These are phyloP conservation scores for Drosophila biarmipes DNA, from an alignment of 1,140 invertebrate genomes.

Conservation along the genomic window DNA sequence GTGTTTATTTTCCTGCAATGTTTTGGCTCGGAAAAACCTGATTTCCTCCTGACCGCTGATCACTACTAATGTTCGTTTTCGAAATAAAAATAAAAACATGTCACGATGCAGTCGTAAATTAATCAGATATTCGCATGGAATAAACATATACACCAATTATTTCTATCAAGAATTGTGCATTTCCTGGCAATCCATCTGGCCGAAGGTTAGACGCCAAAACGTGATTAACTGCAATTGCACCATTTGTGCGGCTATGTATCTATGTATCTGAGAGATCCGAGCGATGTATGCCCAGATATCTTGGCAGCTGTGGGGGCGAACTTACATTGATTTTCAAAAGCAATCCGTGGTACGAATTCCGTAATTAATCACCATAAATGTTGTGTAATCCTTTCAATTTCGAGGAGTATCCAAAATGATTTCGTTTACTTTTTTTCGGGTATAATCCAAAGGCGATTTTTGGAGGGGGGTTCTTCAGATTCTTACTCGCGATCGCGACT, in stretches of 20 bases:
- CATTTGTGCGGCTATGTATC: slow-evolving; percentile 12
- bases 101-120: slow-evolving; percentile 41
- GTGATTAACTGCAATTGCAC: slow-evolving; percentile 30
- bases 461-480: slow-evolving; percentile 17
- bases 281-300: slow-evolving; percentile 7
- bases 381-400: slow-evolving; percentile 47
- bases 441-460: slow-evolving; percentile 43
- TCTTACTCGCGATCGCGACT: slow-evolving; percentile 43
- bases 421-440: slow-evolving; percentile 2
- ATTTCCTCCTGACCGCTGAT: slow-evolving; percentile 15
- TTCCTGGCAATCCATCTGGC: slow-evolving; percentile 37
- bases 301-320: slow-evolving; percentile 4
- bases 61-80: slow-evolving; percentile 28
- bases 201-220: slow-evolving; percentile 34
- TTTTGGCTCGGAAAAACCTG: not conserved
- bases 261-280: slow-evolving; percentile 1
- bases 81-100: slow-evolving; percentile 16
- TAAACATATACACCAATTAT: slow-evolving; percentile 42
- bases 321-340: slow-evolving; percentile 84
- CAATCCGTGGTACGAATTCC: slow-evolving; percentile 71
- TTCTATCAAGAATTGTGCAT: slow-evolving; percentile 43
- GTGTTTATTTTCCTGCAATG: not conserved
- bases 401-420: slow-evolving; percentile 53
- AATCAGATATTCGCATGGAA: slow-evolving; percentile 34
- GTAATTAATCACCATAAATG: slow-evolving; percentile 38